Percentiles rank a stretch among this genome's conserved stretches.
Conservation (phyloP, 2,888 invertebrate genomes). For the Agrenia bidenticulata region DNA sequence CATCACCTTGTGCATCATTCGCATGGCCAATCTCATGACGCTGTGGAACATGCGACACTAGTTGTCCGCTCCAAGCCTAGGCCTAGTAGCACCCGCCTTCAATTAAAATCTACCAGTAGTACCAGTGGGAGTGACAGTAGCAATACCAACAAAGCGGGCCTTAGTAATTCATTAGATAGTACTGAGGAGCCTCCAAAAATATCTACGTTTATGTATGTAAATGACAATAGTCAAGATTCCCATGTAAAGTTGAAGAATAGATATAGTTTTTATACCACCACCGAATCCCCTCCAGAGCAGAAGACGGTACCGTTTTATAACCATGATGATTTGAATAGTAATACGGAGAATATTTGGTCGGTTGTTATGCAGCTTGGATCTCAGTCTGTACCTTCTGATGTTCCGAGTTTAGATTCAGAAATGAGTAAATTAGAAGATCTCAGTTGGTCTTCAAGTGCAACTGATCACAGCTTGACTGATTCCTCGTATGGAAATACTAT, state of each 20-base stretch:
- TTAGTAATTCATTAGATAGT: conserved; percentile 3
- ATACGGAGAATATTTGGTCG: conserved; percentile 48
- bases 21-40: conserved; percentile 51
- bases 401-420: neutral
- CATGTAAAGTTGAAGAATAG: neutral
- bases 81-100: conserved; percentile 16
- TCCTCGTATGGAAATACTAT: neutral
- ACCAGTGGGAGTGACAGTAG: neutral
- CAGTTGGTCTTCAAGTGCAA: neutral
- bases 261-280: neutral
- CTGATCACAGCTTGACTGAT: neutral
- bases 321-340: conserved; percentile 38
- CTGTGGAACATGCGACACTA: conserved; percentile 45
- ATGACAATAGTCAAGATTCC: conserved; percentile 19
- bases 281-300: conserved; percentile 8
- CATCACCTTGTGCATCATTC: conserved; percentile 47
- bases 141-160: neutral
- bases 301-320: neutral
- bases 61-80: conserved; percentile 3
- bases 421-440: neutral
- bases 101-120: neutral
- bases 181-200: conserved; percentile 49
- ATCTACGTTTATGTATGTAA: conserved; percentile 49
- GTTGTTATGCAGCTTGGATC: conserved; percentile 49
- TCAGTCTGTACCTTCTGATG: conserved; percentile 7